Evolutionary conservation across 2,113 vertebrate genomes (phyloP), one percentile per base, ranked within the genome.

Genomic region (Nesoenas mayeri): DNA sequence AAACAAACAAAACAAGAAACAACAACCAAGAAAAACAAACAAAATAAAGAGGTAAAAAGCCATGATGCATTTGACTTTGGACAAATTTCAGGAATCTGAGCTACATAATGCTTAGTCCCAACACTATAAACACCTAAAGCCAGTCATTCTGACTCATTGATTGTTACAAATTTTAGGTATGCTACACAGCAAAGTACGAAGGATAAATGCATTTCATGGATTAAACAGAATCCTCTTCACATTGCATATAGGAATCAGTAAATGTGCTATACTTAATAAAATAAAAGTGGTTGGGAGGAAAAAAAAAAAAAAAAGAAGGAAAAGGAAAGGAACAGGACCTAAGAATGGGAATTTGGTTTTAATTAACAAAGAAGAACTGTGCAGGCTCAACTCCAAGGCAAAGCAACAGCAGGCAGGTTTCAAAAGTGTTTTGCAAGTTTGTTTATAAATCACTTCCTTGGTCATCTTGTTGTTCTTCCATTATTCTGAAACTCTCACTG

Each of bases 391-490:
- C 11, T 85, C 48, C 53, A 74, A 78, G 53, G 32, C 32, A 94
- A 75, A 72, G 15, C 29, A 79, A 53, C 15, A 77, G 58, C n/a
- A 51, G 36, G 32, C 70, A 85, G 71, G 28, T 88, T 95, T 85
- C 54, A 88, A 74, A 95, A 70, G 31, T n/a, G 47, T 79, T 93
- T 77, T 91, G 67, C 28, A 86, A 91, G 44, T 88, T 72, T 83
- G 15, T 75, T 80, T 72, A 60, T 48, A 67, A 85, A 70, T 73
- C 50, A 38, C 42, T 90, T 72, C 31, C 71, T 85, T 65, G 42
- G 5, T 85, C 13, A 24, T 53, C 26, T 72, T 89, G 42, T 31
- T 81, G 34, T 89, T 74, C 40, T 74, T 88, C 40, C 34, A 54
- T 38, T 83, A 24, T 70, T 88, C 47, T 80, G 60, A 91, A 92